A percentile compares a stretch with the other conserved stretches of the same genome.
phyloP scores from a whole-genome alignment of 2,888 invertebrate genomes.

The Lepas anatifera region DNA sequence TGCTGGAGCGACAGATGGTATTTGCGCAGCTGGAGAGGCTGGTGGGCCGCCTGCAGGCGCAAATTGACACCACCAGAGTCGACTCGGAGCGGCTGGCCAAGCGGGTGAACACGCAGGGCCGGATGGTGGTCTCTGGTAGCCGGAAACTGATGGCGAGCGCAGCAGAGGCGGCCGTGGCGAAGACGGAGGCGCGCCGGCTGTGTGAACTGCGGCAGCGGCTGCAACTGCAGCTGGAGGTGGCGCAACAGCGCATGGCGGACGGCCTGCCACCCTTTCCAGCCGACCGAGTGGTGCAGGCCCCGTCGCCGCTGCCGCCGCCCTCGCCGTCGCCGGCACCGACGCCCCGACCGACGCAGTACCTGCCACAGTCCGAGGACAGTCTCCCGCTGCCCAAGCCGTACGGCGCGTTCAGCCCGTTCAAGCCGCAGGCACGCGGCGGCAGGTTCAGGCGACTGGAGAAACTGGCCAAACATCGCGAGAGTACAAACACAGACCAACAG shows the following conservation, averaged over 20 bases:
- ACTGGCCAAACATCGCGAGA: no score
- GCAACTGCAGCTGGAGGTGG: background rate
- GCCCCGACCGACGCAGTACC: background rate
- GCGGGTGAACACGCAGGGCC: background rate
- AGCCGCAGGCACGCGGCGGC: background rate
- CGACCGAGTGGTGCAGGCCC: background rate
- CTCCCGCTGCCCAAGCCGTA: constrained; percentile 2
- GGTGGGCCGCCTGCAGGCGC: background rate
- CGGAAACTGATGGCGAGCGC: background rate
- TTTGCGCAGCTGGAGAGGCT: background rate
- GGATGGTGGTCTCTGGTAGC: background rate
- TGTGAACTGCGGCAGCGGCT: background rate
- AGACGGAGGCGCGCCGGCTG: background rate
- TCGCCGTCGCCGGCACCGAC: background rate
- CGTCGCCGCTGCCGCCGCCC: background rate
- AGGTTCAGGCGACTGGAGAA: background rate
- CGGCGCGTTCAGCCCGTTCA: constrained; percentile 5
- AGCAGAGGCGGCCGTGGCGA: background rate
- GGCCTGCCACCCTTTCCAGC: background rate
- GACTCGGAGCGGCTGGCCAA: background rate
- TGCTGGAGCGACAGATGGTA: background rate
- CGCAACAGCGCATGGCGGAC: background rate
- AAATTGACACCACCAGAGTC: background rate
- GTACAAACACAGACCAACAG: no score
- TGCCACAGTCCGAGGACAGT: background rate